phyloP scores from a whole-genome alignment of 2,888 invertebrate genomes.

The Mesorhabditis spiculigera region DNA sequence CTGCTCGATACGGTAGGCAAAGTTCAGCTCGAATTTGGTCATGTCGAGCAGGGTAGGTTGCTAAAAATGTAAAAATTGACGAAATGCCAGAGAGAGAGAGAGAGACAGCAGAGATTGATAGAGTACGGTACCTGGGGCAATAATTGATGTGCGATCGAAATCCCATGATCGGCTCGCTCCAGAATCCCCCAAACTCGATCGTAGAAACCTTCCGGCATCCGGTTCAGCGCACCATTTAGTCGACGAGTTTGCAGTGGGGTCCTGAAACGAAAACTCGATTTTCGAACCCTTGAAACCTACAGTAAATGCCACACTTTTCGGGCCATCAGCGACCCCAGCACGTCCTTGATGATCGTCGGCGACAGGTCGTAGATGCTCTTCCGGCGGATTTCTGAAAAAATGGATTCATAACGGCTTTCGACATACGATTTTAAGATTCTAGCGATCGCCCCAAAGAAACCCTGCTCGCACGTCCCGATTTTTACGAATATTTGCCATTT shows the following conservation, averaged over 20 bases:
- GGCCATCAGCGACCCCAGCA: constrained; percentile 49
- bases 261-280: constrained; percentile 32
- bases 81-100: neutral
- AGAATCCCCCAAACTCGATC: constrained; percentile 93
- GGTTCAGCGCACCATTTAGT: constrained; percentile 89
- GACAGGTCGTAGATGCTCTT: constrained; percentile 54
- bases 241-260: constrained; percentile 81
- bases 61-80: constrained; percentile 47
- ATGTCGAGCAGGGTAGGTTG: constrained; percentile 90
- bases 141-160: constrained; percentile 74
- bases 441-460: too few species aligned
- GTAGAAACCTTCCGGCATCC: constrained; percentile 91
- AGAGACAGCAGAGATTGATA: too few species aligned
- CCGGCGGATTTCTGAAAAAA: constrained; percentile 27
- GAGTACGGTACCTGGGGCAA: constrained; percentile 71
- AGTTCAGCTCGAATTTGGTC: constrained; percentile 92
- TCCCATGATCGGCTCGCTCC: constrained; percentile 79
- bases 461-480: too few species aligned
- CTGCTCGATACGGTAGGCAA: constrained; percentile 86
- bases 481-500: too few species aligned
- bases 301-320: constrained; percentile 51
- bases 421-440: neutral
- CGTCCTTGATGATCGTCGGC: constrained; percentile 56
- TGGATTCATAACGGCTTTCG: neutral
- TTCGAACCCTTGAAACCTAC: constrained; percentile 27